Evolutionary conservation across 2,113 vertebrate species (phyloP).

Genomic region (Scartelaos histophorus): DNA sequence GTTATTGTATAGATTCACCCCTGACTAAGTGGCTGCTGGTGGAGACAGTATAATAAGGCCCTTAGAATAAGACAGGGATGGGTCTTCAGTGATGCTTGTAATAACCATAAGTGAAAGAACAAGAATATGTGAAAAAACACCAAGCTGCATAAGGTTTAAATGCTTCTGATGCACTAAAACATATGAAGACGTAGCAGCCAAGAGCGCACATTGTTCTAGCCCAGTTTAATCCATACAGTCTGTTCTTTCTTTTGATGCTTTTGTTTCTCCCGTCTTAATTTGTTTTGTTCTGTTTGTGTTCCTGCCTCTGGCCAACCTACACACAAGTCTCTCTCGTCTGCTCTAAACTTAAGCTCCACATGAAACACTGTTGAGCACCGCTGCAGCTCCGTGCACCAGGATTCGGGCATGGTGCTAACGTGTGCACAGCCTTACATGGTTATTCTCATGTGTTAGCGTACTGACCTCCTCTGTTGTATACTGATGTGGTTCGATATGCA

Average conservation of each 20-base stretch:
- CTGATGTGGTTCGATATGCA: constrained; percentile 66
- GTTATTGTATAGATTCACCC: too few species aligned
- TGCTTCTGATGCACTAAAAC: not conserved
- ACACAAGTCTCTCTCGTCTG: constrained; percentile 54
- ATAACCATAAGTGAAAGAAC: not conserved
- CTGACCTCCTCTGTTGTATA: constrained; percentile 60
- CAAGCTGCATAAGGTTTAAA: not conserved
- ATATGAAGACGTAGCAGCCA: not conserved
- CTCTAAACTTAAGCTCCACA: constrained; percentile 46
- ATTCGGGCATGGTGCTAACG: constrained; percentile 51
- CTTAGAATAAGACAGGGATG: too few species aligned
- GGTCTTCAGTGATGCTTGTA: not conserved
- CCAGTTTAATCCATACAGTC: constrained; percentile 17
- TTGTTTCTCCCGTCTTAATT: constrained; percentile 48
- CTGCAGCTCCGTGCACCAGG: constrained; percentile 49
- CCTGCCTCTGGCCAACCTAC: constrained; percentile 45
- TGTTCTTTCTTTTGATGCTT: constrained; percentile 46
- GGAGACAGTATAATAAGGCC: too few species aligned
- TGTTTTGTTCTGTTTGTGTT: constrained; percentile 51
- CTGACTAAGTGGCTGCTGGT: too few species aligned
- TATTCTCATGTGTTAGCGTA: constrained; percentile 65
- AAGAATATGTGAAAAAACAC: not conserved
- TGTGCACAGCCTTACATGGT: constrained; percentile 67
- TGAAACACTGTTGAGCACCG: constrained; percentile 50
- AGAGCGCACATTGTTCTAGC: not conserved